A percentile compares a stretch with the other conserved stretches of the same genome.
Conservation (phyloP, 2,888 invertebrate genomes). For the Epirrita christyi region DNA sequence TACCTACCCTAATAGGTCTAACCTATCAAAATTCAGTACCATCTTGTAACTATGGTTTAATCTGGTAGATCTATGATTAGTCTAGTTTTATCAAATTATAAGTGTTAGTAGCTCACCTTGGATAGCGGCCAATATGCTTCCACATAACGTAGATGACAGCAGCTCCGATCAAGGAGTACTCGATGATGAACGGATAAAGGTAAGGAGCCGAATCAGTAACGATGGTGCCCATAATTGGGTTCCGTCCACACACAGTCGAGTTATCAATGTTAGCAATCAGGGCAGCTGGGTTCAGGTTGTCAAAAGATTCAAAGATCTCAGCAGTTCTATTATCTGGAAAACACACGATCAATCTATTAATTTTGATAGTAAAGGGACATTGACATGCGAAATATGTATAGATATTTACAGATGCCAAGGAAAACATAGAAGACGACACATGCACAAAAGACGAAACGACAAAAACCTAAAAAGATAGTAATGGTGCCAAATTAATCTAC, state of each 20-base stretch:
- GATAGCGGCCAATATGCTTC: constrained; percentile 96
- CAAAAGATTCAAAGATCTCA: constrained; percentile 84
- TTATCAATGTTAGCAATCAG: constrained; percentile 84
- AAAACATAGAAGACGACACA: constrained; percentile 31
- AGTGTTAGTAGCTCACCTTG: constrained; percentile 84
- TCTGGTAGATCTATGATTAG: too few species aligned
- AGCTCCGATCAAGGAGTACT: constrained; percentile 97
- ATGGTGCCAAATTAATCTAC: constrained; percentile 27
- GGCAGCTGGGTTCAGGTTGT: constrained; percentile 85
- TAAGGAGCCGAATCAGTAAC: constrained; percentile 97
- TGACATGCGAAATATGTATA: not conserved
- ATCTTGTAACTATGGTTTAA: too few species aligned
- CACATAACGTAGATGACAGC: constrained; percentile 98
- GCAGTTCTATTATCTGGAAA: constrained; percentile 73
- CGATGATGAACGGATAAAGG: constrained; percentile 97
- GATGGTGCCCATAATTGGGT: constrained; percentile 96
- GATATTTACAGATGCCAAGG: constrained; percentile 16
- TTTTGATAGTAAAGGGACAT: not conserved
- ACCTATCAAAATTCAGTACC: too few species aligned
- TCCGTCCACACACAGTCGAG: constrained; percentile 89
- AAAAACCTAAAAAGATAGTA: constrained; percentile 33
- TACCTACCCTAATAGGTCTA: too few species aligned
- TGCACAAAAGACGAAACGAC: constrained; percentile 46
- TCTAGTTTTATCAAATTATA: too few species aligned
- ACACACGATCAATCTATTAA: constrained; percentile 4